Conservation (phyloP, 1,140 invertebrate species). For the Antheraea pernyi region DNA sequence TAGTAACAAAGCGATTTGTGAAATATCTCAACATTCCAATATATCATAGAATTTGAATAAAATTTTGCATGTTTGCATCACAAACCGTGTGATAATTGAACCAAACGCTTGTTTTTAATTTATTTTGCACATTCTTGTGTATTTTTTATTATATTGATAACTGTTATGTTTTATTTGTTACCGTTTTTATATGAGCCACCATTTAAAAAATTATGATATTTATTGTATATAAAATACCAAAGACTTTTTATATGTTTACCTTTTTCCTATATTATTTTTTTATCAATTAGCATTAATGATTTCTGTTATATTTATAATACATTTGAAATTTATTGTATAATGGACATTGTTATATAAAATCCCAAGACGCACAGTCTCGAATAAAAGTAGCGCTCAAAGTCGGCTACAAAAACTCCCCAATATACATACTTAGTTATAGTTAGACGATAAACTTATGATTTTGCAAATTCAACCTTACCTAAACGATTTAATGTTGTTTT, state of each 20-base stretch:
- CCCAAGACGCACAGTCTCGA: too few species aligned
- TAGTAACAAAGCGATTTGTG: not conserved
- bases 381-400: too few species aligned
- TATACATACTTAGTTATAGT: too few species aligned
- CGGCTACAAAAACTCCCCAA: too few species aligned
- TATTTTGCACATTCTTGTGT: constrained; percentile 28
- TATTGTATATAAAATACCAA: constrained; percentile 20
- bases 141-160: not conserved
- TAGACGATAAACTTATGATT: too few species aligned
- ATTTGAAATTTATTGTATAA: too few species aligned
- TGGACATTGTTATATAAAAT: too few species aligned
- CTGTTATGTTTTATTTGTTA: not conserved
- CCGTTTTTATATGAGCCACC: not conserved
- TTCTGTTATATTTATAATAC: too few species aligned
- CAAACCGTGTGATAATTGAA: constrained; percentile 8
- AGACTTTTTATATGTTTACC: constrained; percentile 20
- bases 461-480: too few species aligned
- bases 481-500: too few species aligned
- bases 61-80: not conserved
- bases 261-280: constrained; percentile 12
- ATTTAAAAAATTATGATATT: not conserved
- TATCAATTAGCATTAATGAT: too few species aligned
- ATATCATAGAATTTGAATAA: not conserved
- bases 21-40: not conserved
- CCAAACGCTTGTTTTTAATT: constrained; percentile 7